Evolutionary conservation across 37 sponge, comb jelly and placozoan genomes (phyloP), one percentile per base, ranked within the genome.

Genomic region (Crambe crambe): DNA sequence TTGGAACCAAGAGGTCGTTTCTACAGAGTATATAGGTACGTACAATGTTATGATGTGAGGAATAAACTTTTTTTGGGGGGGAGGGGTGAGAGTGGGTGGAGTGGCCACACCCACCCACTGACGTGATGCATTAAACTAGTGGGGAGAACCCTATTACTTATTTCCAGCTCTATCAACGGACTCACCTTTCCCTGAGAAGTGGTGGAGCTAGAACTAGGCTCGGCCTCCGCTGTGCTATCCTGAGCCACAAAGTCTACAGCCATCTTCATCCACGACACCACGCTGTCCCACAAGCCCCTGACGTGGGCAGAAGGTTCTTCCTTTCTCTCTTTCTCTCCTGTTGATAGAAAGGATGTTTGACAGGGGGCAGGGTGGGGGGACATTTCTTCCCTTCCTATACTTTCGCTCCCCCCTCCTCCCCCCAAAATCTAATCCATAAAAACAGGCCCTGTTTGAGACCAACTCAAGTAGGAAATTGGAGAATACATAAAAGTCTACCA

Each of bases 261-360:
- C 27, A 37, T 35, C 77, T 72, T 88, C 78, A 88, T 88, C 78
- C 72, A 83, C 26, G 77, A 66, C 39, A 88, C 78, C 29, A 82
- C 83, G 30, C 41, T 76, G 67, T 82, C 83, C 89, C 89, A 88
- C 89, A 88, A 70, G 5, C 56, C 32, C 65, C 38, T 79, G 54
- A 73, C 60, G 0, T 74, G 27, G 29, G 65, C 77, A 42, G 77
- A 58, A 17, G 71, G 71, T 18, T 37, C 21, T 37, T 70, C 71
- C n/a, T 3, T 31, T 18, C 9, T 34, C 66, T 47, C 10, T 6
- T 47, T 47, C 12, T 15, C 51, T 47, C 12, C 12, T 6, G 51
- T 47, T n/a, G n/a, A n/a, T n/a, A n/a, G n/a, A n/a, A n/a, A n/a
- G n/a, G n/a, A n/a, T n/a, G n/a, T n/a, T n/a, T n/a, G n/a, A n/a